A percentile compares a stretch with the other conserved stretches of the same genome.
Conservation (phyloP, 2,888 invertebrate genomes). For the Synanthedon vespiformis region DNA sequence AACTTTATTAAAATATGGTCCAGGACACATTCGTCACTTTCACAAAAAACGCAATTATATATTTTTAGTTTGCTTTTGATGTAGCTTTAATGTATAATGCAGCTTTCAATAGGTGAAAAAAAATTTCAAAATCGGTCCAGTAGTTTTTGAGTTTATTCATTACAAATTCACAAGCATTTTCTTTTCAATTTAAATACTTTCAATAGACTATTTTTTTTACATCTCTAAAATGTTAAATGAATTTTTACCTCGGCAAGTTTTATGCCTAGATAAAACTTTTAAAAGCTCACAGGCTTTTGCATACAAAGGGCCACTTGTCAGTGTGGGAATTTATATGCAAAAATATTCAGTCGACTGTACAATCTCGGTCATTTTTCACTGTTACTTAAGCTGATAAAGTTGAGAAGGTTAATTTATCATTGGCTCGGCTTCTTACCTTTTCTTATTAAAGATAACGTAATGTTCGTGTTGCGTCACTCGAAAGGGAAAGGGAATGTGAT, state of each 20-base stretch:
- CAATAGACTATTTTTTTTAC: no score
- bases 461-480: not conserved
- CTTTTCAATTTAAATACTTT: no score
- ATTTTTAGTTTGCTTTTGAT: no score
- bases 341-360: not conserved
- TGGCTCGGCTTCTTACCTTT: not conserved
- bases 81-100: no score
- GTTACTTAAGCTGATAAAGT: conserved; percentile 8
- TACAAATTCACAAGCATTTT: no score
- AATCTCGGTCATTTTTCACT: conserved; percentile 11
- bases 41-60: no score
- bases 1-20: no score
- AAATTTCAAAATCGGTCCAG: no score
- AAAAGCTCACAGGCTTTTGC: not conserved
- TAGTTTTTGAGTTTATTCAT: no score
- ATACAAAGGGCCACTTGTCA: not conserved
- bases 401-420: conserved; percentile 6
- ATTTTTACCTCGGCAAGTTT: not conserved
- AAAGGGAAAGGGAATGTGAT: not conserved
- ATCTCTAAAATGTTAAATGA: not conserved
- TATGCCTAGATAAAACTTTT: not conserved
- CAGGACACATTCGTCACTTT: no score
- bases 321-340: not conserved
- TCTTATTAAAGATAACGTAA: not conserved
- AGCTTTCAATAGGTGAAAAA: no score